These are phyloP conservation scores for Selenia dentaria DNA, from an alignment of 2,888 invertebrate genomes.

Conservation along the genomic window DNA sequence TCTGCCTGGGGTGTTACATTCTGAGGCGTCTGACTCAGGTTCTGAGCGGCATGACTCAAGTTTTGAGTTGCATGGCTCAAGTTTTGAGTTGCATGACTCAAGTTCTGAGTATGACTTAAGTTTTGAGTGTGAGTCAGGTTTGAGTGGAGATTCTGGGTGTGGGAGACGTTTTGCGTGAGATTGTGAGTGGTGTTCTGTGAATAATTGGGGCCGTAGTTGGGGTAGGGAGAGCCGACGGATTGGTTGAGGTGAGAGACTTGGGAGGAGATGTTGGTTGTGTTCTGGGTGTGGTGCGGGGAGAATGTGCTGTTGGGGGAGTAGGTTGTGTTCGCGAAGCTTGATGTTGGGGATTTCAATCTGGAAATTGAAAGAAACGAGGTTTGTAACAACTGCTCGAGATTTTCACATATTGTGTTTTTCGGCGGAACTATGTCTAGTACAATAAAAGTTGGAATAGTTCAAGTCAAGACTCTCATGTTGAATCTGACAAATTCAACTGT, in stretches of 20 bases:
- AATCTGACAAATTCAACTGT: too few relatives aligned
- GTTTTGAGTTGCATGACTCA: constrained; percentile 17
- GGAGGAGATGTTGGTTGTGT: constrained; percentile 51
- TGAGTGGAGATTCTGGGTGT: constrained; percentile 2
- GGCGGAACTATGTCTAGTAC: too few relatives aligned
- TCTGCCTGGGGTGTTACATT: constrained; percentile 31
- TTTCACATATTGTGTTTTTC: too few relatives aligned
- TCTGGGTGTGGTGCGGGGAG: constrained; percentile 47
- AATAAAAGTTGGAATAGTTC: too few relatives aligned
- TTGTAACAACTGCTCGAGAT: too few relatives aligned
- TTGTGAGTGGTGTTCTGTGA: constrained; percentile 28
- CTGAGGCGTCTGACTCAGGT: constrained; percentile 13
- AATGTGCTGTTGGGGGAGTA: constrained; percentile 75
- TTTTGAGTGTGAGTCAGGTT: not conserved
- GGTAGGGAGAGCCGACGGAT: constrained; percentile 49
- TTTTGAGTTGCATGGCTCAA: constrained; percentile 6
- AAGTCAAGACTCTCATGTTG: too few relatives aligned
- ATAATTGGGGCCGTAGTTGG: constrained; percentile 22
- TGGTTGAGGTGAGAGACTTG: constrained; percentile 62
- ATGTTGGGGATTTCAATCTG: constrained; percentile 69
- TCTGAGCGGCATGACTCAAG: constrained; percentile 16
- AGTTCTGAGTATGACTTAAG: constrained; percentile 16
- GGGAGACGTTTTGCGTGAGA: constrained; percentile 12
- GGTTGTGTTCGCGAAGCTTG: constrained; percentile 74
- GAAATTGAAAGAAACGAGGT: constrained; percentile 25